Conservation (phyloP, 2,888 invertebrate species). For the Schrankia costaestrigalis region DNA sequence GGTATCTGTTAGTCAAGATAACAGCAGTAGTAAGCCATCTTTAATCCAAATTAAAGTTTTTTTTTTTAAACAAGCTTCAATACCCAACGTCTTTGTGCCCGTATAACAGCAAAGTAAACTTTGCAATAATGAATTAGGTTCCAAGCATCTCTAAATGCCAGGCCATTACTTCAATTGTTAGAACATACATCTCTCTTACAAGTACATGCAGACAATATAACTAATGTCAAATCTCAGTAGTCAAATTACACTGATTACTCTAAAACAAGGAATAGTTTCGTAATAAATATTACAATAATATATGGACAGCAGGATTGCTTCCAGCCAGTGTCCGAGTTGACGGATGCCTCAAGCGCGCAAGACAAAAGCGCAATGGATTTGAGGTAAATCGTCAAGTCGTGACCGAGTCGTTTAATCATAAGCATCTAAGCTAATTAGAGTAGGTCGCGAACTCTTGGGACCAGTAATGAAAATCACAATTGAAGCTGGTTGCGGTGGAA, state of each 20-base stretch:
- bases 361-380: conserved; percentile 68
- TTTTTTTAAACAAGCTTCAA: no score
- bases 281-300: no score
- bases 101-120: background rate
- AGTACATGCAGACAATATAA: conserved; percentile 28
- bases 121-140: no score
- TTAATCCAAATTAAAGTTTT: no score
- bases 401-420: conserved; percentile 75
- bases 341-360: conserved; percentile 59
- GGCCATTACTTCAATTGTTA: conserved; percentile 41
- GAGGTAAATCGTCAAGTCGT: conserved; percentile 75
- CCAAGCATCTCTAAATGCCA: conserved; percentile 30
- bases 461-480: conserved; percentile 76
- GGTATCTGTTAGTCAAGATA: background rate
- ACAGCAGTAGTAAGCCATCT: no score
- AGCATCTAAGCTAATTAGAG: conserved; percentile 77
- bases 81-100: background rate
- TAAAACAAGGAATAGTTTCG: no score
- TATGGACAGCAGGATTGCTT: conserved; percentile 18
- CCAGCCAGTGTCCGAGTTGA: conserved; percentile 49
- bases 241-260: conserved; percentile 21
- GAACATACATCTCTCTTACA: conserved; percentile 33
- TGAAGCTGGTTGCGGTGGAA: conserved; percentile 66
- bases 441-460: conserved; percentile 73
- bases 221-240: conserved; percentile 25